Evolutionary conservation across 2,797 vertebrate genomes (phyloP).

Genomic region (Pangasius mekongensis): DNA sequence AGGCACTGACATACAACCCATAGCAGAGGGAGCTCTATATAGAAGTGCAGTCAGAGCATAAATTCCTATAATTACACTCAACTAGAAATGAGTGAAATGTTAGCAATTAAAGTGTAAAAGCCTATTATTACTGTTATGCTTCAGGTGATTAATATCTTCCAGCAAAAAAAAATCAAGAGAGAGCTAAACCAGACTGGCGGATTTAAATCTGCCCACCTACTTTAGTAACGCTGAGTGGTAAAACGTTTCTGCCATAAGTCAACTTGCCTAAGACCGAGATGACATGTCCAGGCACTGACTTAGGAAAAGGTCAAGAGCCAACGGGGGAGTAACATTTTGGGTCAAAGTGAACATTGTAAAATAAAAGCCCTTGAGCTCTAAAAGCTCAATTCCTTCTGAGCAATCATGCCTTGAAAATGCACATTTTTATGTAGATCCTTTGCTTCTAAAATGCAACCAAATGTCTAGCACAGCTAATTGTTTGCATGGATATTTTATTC

Average conservation of each 20-base stretch:
- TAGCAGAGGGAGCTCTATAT: conserved; percentile 14
- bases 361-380: background rate
- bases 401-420: background rate
- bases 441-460: background rate
- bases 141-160: conserved; percentile 49
- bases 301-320: background rate
- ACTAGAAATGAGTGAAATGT: conserved; percentile 62
- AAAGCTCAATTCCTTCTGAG: background rate
- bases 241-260: conserved; percentile 13
- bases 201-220: conserved; percentile 2
- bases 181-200: conserved; percentile 9
- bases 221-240: background rate
- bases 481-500: background rate
- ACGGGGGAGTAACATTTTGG: background rate
- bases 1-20: conserved; percentile 56
- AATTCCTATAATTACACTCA: conserved; percentile 62
- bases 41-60: conserved; percentile 38
- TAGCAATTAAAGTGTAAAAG: conserved; percentile 64
- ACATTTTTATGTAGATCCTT: background rate
- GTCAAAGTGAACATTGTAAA: background rate
- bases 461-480: too few species aligned
- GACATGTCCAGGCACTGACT: conserved; percentile 16
- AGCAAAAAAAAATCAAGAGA: conserved; percentile 23
- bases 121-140: conserved; percentile 58
- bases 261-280: background rate